Evolutionary conservation across 2,113 vertebrate species (phyloP).

Genomic region (Centrocercus urophasianus): DNA sequence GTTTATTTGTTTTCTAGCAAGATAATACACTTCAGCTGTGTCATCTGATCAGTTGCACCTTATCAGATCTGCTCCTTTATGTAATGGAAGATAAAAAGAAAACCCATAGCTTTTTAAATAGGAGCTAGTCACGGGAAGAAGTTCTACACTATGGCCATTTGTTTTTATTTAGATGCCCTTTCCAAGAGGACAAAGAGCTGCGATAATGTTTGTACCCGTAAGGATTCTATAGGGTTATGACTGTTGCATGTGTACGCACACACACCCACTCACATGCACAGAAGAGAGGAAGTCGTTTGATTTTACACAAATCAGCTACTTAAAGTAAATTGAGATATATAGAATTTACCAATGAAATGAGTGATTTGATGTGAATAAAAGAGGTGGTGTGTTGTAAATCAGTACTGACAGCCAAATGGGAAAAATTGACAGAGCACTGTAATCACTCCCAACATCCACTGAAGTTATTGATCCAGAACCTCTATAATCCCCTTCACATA

Average conservation of each 20-base stretch:
- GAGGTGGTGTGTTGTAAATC: conserved; percentile 86
- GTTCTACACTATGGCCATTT: neutral
- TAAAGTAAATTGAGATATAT: conserved; percentile 89
- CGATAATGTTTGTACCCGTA: neutral
- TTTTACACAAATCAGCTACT: conserved; percentile 89
- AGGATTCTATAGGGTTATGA: conserved; percentile 72
- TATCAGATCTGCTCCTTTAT: neutral
- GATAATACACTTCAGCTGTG: neutral
- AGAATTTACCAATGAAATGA: conserved; percentile 89
- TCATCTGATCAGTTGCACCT: neutral
- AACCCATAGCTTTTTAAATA: neutral
- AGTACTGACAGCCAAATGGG: conserved; percentile 88
- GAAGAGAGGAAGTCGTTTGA: conserved; percentile 82
- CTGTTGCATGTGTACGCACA: conserved; percentile 21
- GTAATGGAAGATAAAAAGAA: neutral
- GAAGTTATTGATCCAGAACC: conserved; percentile 97
- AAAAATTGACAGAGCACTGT: conserved; percentile 93
- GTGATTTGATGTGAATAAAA: conserved; percentile 88
- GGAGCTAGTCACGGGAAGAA: neutral
- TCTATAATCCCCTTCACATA: conserved; percentile 95
- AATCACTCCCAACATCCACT: conserved; percentile 95
- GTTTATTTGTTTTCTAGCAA: neutral
- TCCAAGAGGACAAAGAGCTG: conserved; percentile 45
- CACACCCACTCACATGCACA: neutral
- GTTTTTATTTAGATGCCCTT: neutral